Percentiles rank a stretch among this genome's conserved stretches.
Evolutionary conservation across 2,113 vertebrate species (phyloP).

Genomic region (Pachyramphus minor): DNA sequence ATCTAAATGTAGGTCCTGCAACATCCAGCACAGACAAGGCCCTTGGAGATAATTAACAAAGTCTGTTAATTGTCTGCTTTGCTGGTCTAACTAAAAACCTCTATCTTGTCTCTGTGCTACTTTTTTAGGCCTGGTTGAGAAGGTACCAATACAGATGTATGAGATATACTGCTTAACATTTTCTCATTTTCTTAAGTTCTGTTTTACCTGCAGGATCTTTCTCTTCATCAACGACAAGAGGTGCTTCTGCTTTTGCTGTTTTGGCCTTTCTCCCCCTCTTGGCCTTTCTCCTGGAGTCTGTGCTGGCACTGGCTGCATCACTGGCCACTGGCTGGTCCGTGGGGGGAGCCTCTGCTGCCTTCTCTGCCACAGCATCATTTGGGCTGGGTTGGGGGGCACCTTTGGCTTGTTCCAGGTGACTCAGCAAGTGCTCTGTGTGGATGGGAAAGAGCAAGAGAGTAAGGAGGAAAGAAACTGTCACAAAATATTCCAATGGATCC

Average conservation of each 20-base stretch:
- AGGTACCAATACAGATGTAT: background rate
- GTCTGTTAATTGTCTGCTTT: background rate
- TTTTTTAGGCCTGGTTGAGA: background rate
- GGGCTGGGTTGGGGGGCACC: slow-evolving; percentile 34
- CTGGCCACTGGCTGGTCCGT: background rate
- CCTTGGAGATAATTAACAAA: background rate
- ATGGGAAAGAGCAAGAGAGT: background rate
- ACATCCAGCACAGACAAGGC: background rate
- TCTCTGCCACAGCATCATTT: slow-evolving; percentile 54
- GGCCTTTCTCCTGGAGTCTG: slow-evolving; percentile 75
- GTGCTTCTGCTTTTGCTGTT: slow-evolving; percentile 67
- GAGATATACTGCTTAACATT: background rate
- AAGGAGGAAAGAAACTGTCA: background rate
- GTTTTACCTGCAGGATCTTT: slow-evolving; percentile 77
- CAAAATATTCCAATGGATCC: background rate
- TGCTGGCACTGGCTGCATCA: background rate
- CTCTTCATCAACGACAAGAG: slow-evolving; percentile 52
- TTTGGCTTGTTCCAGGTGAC: slow-evolving; percentile 78
- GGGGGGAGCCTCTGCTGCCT: slow-evolving; percentile 27
- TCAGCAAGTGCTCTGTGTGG: slow-evolving; percentile 77
- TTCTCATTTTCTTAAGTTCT: background rate
- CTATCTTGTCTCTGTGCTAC: background rate
- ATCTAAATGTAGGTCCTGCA: background rate
- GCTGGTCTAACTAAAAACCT: background rate
- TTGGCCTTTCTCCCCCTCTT: slow-evolving; percentile 82